Evolutionary conservation across 2,797 vertebrate species (phyloP).

Genomic region (Clarias pachynema): DNA sequence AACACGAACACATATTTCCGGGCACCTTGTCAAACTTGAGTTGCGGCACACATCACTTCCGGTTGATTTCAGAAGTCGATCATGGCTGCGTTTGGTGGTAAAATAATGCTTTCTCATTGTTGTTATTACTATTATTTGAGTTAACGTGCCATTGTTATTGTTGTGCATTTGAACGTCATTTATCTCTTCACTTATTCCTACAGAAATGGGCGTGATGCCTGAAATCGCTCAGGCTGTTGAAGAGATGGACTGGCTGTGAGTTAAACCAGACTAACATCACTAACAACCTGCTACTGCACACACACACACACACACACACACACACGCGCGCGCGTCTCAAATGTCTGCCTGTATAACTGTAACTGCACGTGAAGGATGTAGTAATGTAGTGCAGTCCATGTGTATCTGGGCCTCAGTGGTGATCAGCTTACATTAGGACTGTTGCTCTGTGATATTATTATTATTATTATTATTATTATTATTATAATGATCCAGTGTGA

Average conservation of each 20-base stretch:
- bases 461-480: too few relatives aligned
- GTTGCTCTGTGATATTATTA: not conserved
- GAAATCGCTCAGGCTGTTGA: slow-evolving; percentile 97
- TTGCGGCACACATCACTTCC: slow-evolving; percentile 60
- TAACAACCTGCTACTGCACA: too few relatives aligned
- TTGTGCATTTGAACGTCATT: not conserved
- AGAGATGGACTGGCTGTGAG: slow-evolving; percentile 99
- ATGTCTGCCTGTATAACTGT: not conserved
- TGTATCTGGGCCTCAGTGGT: not conserved
- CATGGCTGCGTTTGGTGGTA: slow-evolving; percentile 82
- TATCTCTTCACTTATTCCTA: slow-evolving; percentile 35
- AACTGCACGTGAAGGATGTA: not conserved
- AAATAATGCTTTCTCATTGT: not conserved
- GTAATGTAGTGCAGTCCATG: not conserved
- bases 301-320: too few relatives aligned
- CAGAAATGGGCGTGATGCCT: slow-evolving; percentile 97
- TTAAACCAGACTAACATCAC: slow-evolving; percentile 53
- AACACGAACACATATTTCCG: slow-evolving; percentile 19
- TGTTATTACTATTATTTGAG: not conserved
- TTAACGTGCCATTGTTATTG: not conserved
- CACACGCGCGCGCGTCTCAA: not conserved
- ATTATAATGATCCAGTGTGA: not conserved
- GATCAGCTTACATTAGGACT: not conserved
- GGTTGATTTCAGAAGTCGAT: slow-evolving; percentile 42
- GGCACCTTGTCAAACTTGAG: slow-evolving; percentile 36